Conservation (phyloP, 2,797 vertebrate genomes). For the Falco novaeseelandiae region DNA sequence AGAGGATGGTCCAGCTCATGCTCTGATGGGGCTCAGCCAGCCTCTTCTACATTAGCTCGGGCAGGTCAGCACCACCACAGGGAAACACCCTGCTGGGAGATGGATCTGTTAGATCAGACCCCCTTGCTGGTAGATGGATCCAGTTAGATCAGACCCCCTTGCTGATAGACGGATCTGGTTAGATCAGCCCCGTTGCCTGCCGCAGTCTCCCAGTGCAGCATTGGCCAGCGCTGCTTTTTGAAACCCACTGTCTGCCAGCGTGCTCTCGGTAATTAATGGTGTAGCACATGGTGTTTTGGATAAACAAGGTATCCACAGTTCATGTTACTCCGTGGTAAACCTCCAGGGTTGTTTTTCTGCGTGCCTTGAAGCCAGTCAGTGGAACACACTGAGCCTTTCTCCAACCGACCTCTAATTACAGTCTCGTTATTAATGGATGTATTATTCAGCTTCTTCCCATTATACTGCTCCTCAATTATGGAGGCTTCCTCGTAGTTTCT, state of each 20-base stretch:
- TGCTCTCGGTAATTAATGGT: background rate
- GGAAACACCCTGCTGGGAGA: background rate
- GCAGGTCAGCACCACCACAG: background rate
- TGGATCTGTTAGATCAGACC: no score
- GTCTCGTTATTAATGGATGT: constrained; percentile 55
- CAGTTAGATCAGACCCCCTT: no score
- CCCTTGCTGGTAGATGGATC: no score
- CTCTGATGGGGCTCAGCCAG: background rate
- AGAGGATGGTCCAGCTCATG: background rate
- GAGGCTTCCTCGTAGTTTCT: background rate
- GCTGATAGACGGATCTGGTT: background rate
- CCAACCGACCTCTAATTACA: constrained; percentile 58
- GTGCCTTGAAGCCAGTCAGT: constrained; percentile 23
- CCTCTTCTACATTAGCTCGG: background rate
- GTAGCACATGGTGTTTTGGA: background rate
- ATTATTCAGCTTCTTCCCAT: constrained; percentile 31
- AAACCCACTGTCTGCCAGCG: background rate
- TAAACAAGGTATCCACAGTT: background rate
- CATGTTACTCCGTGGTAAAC: constrained; percentile 2
- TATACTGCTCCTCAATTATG: constrained; percentile 47
- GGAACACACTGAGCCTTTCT: background rate
- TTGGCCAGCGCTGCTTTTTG: background rate
- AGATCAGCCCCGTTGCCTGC: background rate
- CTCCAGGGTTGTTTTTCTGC: background rate
- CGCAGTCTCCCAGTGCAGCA: background rate